Evolutionary conservation across 2,888 invertebrate species (phyloP).

Genomic region (Lithosia quadra): DNA sequence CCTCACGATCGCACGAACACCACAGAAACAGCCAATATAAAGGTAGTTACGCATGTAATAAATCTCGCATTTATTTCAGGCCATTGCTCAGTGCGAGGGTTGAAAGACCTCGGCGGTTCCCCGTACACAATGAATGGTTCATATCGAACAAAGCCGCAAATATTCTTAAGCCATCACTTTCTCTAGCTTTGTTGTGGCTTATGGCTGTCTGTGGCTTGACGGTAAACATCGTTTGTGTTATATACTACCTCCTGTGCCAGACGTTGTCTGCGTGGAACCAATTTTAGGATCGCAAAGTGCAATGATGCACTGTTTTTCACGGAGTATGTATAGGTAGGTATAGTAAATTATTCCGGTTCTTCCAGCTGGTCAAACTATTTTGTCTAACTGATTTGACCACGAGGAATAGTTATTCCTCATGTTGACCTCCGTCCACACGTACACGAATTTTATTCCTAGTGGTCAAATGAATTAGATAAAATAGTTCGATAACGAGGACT

Average conservation of each 20-base stretch:
- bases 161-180: slow-evolving; percentile 42
- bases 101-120: slow-evolving; percentile 30
- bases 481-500: no score
- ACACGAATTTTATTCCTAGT: no score
- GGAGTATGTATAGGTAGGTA: no score
- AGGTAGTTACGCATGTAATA: not conserved
- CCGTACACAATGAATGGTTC: slow-evolving; percentile 29
- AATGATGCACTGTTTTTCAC: no score
- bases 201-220: slow-evolving; percentile 9
- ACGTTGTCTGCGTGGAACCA: not conserved
- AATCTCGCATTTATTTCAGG: slow-evolving; percentile 11
- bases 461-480: no score
- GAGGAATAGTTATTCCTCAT: no score
- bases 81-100: slow-evolving; percentile 33
- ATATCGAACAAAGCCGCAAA: slow-evolving; percentile 35
- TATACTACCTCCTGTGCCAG: not conserved
- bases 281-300: no score
- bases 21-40: not conserved
- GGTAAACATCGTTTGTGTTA: not conserved
- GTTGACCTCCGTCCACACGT: no score
- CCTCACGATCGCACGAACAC: not conserved
- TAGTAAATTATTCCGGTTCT: no score
- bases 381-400: no score
- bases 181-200: slow-evolving; percentile 31
- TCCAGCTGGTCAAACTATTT: no score